Conservation (phyloP, 2,888 invertebrate species). For the Drosophila acutilabella region DNA sequence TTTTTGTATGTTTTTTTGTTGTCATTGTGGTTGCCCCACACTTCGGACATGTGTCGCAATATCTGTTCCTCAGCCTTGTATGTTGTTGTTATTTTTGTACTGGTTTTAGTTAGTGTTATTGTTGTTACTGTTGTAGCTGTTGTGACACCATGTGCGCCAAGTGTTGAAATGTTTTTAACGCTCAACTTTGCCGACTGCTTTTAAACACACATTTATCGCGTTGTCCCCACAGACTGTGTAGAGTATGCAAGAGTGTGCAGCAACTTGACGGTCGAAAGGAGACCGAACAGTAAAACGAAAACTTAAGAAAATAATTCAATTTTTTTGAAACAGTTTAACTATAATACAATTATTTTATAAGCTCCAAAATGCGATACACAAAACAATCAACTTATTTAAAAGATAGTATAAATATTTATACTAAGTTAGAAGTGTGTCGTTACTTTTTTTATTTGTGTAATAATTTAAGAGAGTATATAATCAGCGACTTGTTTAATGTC, state of each 20-base stretch:
- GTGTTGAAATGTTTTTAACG: slow-evolving; percentile 79
- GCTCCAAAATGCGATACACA: too few relatives aligned
- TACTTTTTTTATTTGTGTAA: too few relatives aligned
- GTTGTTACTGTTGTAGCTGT: slow-evolving; percentile 54
- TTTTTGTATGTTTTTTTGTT: slow-evolving; percentile 31
- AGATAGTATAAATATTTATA: too few relatives aligned
- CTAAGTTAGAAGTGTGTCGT: too few relatives aligned
- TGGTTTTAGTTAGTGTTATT: slow-evolving; percentile 37
- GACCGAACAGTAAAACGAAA: not conserved
- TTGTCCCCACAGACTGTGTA: slow-evolving; percentile 18
- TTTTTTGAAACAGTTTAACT: too few relatives aligned
- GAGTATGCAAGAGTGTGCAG: not conserved
- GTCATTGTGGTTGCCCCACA: slow-evolving; percentile 55
- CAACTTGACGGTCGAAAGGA: not conserved
- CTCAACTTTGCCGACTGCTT: slow-evolving; percentile 76
- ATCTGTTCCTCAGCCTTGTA: slow-evolving; percentile 15
- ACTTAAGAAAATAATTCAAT: too few relatives aligned
- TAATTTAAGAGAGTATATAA: slow-evolving; percentile 25
- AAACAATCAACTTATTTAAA: too few relatives aligned
- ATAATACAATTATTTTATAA: too few relatives aligned
- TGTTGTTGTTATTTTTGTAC: slow-evolving; percentile 30
- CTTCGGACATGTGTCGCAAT: slow-evolving; percentile 48
- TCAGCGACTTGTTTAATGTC: not conserved
- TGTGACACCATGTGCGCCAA: slow-evolving; percentile 79
- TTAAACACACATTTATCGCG: slow-evolving; percentile 69